These are phyloP conservation scores for Phoebastria nigripes DNA, from an alignment of 2,797 vertebrate genomes.

Conservation along the genomic window DNA sequence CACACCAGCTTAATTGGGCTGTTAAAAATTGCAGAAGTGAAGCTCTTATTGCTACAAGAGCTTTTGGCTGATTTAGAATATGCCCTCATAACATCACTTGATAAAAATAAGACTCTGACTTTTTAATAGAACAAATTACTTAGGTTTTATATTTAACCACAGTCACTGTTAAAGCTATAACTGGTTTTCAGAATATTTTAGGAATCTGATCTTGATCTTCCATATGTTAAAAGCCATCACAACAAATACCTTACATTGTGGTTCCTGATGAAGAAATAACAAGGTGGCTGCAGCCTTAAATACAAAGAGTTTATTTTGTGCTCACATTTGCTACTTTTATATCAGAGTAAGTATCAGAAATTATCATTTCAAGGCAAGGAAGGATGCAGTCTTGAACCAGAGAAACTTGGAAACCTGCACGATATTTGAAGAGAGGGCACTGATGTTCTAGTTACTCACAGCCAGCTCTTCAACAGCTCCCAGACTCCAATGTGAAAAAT, in stretches of 20 bases:
- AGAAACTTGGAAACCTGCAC: not conserved
- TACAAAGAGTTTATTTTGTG: not conserved
- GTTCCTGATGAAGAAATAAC: not conserved
- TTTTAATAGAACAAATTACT: slow-evolving; percentile 79
- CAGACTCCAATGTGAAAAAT: not conserved
- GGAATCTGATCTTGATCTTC: slow-evolving; percentile 64
- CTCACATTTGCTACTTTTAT: not conserved
- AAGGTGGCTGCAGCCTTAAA: not conserved
- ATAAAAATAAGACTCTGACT: slow-evolving; percentile 73
- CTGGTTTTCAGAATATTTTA: slow-evolving; percentile 76
- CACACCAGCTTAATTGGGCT: slow-evolving; percentile 26
- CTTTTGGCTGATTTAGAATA: slow-evolving; percentile 63
- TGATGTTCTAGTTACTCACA: not conserved
- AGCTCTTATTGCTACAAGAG: slow-evolving; percentile 1
- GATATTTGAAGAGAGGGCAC: not conserved
- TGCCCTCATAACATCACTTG: slow-evolving; percentile 69
- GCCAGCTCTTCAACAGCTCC: not conserved
- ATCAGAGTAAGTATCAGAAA: not conserved
- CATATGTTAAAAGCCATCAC: slow-evolving; percentile 71
- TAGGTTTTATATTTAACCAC: slow-evolving; percentile 77
- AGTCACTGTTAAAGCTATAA: slow-evolving; percentile 68
- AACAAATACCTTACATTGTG: slow-evolving; percentile 4
- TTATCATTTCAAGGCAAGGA: not conserved
- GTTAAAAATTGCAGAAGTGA: slow-evolving; percentile 12
- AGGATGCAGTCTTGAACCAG: not conserved